These are phyloP conservation scores for Leucophora obtusa DNA, from an alignment of 2,888 invertebrate genomes.

Conservation along the genomic window DNA sequence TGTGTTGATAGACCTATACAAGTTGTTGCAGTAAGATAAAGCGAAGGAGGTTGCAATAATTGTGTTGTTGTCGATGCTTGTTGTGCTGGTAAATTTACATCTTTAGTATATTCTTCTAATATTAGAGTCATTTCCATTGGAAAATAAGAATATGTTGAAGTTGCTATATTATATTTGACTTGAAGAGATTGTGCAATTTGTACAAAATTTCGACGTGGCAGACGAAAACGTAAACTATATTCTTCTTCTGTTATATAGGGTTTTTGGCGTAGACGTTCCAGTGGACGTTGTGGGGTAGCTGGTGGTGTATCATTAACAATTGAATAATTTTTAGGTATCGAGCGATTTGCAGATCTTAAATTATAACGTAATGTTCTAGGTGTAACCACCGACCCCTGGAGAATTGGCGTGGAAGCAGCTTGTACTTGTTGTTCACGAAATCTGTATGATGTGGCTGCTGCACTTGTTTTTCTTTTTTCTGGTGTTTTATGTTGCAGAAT, in stretches of 20 bases:
- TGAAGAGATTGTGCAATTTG: slow-evolving; percentile 9
- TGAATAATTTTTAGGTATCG: not conserved
- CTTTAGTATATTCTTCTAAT: slow-evolving; percentile 25
- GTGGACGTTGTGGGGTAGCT: not conserved
- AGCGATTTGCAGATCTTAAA: not conserved
- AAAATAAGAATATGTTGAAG: slow-evolving; percentile 21
- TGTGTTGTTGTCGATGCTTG: not conserved
- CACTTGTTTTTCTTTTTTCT: not conserved
- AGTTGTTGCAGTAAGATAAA: too few species aligned
- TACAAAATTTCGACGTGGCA: slow-evolving; percentile 33
- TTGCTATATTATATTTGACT: slow-evolving; percentile 16
- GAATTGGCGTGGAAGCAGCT: not conserved
- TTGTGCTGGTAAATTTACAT: not conserved
- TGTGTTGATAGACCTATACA: not conserved
- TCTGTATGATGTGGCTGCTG: not conserved
- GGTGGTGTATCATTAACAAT: not conserved
- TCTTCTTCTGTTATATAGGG: slow-evolving; percentile 48
- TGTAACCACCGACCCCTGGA: not conserved
- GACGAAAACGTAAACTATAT: slow-evolving; percentile 51
- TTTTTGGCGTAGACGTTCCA: not conserved
- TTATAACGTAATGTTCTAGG: slow-evolving; percentile 5
- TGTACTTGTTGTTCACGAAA: not conserved
- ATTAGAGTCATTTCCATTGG: slow-evolving; percentile 43
- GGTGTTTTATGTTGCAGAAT: not conserved
- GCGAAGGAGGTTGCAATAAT: not conserved